Evolutionary conservation across 2,888 invertebrate species (phyloP), one percentile per base, ranked within the genome.

Genomic region (Erannis defoliaria): DNA sequence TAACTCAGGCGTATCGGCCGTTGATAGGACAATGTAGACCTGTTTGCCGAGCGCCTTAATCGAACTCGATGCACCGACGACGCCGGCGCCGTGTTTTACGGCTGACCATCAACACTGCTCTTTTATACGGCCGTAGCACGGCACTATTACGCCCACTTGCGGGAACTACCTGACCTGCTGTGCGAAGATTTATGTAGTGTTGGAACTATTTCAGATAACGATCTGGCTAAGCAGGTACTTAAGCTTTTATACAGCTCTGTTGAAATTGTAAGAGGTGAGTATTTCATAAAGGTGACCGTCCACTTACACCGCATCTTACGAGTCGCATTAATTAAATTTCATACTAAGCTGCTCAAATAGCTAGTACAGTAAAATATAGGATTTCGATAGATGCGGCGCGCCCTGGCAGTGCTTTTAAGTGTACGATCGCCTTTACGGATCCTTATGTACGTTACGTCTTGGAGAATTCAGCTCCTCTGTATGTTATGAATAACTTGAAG

Each of bases 1-100:
- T 84, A 81, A 84, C 67, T 81, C 68, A 57, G 57, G 49, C 54
- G 38, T 61, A 67, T 68, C 67, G 64, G 50, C 54, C 45, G 68
- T 68, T 67, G 84, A 82, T 84, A 82, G 80, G 64, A 84, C 83
- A 84, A 84, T 83, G 51, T 35, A 43, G 23, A 12, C 38, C 31
- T n/a, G 38, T 45, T 29, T 38, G 12, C n/a, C 8, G 23, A 23
- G 31, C n/a, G 12, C 48, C 72, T 76, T 82, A 80, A 84, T 86
- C 75, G 80, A 80, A 71, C 66, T 74, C 59, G n/a, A n/a, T n/a
- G n/a, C n/a, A n/a, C n/a, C n/a, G 69, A 62, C 53, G 82, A 81
- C 82, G 80, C 70, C 60, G 43, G 46, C 16, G 40, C 46, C 14
- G 26, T 19, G 64, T 54, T 40, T 55, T 31, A 55, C 53, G 51